Conservation (phyloP, 2,888 invertebrate genomes). For the Melinaea menophilus region DNA sequence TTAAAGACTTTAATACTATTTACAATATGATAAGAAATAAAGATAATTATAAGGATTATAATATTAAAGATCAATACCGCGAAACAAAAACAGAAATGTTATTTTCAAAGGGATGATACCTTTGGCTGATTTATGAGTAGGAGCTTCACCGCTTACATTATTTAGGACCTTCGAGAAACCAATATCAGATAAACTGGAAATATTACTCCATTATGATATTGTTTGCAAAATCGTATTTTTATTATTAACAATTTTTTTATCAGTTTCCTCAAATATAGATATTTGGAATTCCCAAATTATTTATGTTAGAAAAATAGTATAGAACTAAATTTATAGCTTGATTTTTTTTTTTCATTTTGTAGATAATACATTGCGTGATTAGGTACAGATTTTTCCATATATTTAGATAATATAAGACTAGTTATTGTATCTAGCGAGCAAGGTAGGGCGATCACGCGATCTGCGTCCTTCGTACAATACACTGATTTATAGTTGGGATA, state of each 20-base stretch:
- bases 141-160: not conserved
- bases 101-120: not conserved
- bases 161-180: not conserved
- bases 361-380: not conserved
- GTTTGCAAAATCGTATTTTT: too few relatives aligned
- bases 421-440: not conserved
- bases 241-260: too few relatives aligned
- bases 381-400: not conserved
- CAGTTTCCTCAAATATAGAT: too few relatives aligned
- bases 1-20: too few relatives aligned
- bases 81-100: not conserved
- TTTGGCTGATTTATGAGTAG: not conserved
- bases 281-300: too few relatives aligned
- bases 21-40: too few relatives aligned
- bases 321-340: too few relatives aligned
- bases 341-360: too few relatives aligned
- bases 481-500: too few relatives aligned
- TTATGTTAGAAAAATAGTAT: too few relatives aligned
- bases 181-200: slow-evolving; percentile 4
- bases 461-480: not conserved
- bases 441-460: not conserved
- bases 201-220: not conserved
- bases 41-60: not conserved
- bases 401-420: not conserved
- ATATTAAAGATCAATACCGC: not conserved